These are phyloP conservation scores for Lophura nycthemera DNA, from an alignment of 2,113 vertebrate species.

Conservation along the genomic window DNA sequence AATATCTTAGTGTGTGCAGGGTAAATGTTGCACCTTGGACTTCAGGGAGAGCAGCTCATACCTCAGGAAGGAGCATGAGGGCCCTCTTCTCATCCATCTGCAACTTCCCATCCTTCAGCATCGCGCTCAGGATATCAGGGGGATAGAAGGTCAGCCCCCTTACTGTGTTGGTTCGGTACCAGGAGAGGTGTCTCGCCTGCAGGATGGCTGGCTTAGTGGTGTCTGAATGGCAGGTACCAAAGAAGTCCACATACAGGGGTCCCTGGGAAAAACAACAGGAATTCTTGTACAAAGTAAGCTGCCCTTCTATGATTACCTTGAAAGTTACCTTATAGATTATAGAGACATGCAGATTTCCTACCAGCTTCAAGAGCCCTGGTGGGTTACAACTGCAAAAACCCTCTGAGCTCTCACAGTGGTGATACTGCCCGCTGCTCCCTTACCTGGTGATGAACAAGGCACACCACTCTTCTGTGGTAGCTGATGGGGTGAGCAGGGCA, in stretches of 20 bases:
- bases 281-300: not conserved
- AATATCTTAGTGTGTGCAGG: not conserved
- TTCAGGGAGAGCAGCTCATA: not conserved
- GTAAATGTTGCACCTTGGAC: not conserved
- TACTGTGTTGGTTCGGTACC: constrained; percentile 77
- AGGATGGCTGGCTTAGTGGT: constrained; percentile 80
- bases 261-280: constrained; percentile 74
- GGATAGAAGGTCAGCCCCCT: constrained; percentile 81
- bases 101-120: constrained; percentile 78
- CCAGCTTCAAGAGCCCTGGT: not conserved
- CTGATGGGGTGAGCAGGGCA: constrained; percentile 81
- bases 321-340: not conserved
- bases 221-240: constrained; percentile 92
- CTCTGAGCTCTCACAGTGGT: not conserved
- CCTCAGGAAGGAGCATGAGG: constrained; percentile 70
- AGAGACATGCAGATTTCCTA: not conserved
- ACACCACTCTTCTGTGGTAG: constrained; percentile 85
- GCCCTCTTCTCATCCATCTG: constrained; percentile 73
- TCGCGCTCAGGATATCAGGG: constrained; percentile 76
- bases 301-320: not conserved
- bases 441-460: constrained; percentile 91
- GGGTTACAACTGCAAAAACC: not conserved
- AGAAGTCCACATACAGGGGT: constrained; percentile 88
- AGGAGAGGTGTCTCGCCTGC: constrained; percentile 81
- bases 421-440: not conserved